Base-by-base conservation (phyloP, 2,113 vertebrate genomes). In the Proterorhinus semilunaris region DNA sequence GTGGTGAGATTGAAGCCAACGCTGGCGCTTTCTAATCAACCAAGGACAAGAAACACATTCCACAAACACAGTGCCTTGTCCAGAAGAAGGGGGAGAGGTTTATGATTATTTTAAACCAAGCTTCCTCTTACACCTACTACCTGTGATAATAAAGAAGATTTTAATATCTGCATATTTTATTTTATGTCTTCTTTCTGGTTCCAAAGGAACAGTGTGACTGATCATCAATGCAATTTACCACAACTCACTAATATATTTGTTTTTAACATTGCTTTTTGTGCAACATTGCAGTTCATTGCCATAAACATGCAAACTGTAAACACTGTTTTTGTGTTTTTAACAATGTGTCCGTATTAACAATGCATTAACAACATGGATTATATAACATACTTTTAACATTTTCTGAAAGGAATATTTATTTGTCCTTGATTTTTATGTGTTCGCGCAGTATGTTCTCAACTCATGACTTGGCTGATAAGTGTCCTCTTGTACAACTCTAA, bases 381-480 rank as follows among this genome's bases (percentile, higher is more conserved):
- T 45, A 51, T n/a, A 52, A 16, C 4, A 1, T 62, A 6, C 11
- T 62, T 70, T 66, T 70, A 79, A 52, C 57, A 47, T 71, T 9
- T 58, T 50, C 17, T 66, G 0, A 50, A 66, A 53, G 71, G n/a
- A 69, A n/a, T 76, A 69, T 78, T 70, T 83, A 68, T 76, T 61
- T 47, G 47, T 69, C 51, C 36, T 62, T 69, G 15, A 16, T 49
- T 3, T 76, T 36, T 75, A 36, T 71, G 66, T 63, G 53, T 65
- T 27, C 21, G 45, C 46, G 7, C 8, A 27, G 16, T 44, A 13
- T 63, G 17, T 73, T 36, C 2, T 4, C 36, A n/a, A 6, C 42
- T 21, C 17, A 54, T 5, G 16, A 62, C 51, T 36, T 63, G 65
- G 50, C 46, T 48, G 46, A 68, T 12, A 11, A 6, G 9, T 63